phyloP scores from a whole-genome alignment of 1,140 invertebrate species.

The Galleria mellonella region DNA sequence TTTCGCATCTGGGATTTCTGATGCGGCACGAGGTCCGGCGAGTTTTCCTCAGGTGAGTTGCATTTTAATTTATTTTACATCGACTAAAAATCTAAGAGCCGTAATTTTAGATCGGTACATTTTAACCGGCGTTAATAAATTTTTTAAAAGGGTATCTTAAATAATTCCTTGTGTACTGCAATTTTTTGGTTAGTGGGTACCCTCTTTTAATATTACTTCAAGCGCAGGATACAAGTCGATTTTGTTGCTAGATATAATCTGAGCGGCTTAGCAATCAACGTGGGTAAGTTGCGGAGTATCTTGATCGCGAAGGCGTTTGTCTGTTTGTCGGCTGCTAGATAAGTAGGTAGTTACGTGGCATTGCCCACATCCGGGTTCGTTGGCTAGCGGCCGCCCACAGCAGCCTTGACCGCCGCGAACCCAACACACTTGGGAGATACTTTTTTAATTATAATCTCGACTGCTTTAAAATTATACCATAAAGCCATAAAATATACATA shows the following conservation, averaged over 20 bases:
- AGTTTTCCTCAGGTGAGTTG: not conserved
- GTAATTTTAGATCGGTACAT: not conserved
- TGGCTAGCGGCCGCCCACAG: constrained; percentile 35
- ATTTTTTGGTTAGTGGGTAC: no score
- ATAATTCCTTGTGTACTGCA: no score
- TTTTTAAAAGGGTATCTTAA: no score
- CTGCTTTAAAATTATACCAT: no score
- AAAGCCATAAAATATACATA: no score
- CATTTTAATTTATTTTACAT: not conserved
- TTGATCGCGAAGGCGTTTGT: not conserved
- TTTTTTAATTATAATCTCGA: no score
- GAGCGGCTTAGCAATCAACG: no score
- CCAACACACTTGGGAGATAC: constrained; percentile 3
- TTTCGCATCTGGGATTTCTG: not conserved
- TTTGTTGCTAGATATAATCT: no score
- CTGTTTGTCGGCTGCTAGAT: not conserved
- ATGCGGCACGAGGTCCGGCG: not conserved
- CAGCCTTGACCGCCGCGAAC: constrained; percentile 63
- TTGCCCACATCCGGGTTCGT: constrained; percentile 48
- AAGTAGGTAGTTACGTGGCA: not conserved
- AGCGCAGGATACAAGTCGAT: no score
- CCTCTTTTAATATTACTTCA: no score
- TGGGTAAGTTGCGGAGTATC: no score
- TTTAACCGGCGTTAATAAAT: not conserved
- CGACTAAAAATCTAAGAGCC: not conserved